These are phyloP conservation scores for Nettapus auritus DNA, from an alignment of 2,113 vertebrate genomes.

Conservation along the genomic window DNA sequence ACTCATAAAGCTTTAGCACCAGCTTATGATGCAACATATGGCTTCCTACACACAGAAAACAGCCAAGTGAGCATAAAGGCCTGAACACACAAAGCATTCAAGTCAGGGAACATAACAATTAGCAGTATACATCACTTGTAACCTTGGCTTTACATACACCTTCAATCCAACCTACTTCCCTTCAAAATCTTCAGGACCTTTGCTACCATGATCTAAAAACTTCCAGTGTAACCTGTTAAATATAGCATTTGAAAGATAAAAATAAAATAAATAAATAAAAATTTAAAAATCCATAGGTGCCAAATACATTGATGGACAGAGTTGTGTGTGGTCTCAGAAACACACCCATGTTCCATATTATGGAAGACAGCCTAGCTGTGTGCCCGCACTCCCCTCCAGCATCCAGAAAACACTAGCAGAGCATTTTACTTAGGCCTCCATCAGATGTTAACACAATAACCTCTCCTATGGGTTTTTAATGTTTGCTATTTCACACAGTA, in stretches of 20 bases:
- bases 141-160: not conserved
- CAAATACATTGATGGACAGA: rapidly evolving
- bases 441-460: not conserved
- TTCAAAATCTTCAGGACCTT: not conserved
- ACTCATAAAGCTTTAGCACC: not conserved
- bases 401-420: not conserved
- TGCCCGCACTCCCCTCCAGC: not conserved
- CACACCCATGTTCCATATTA: rapidly evolving
- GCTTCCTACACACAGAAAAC: not conserved
- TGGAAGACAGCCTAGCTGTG: rapidly evolving
- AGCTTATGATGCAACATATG: not conserved
- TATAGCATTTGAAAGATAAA: not conserved
- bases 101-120: not conserved
- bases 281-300: not conserved
- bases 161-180: not conserved
- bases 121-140: not conserved
- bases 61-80: not conserved
- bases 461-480: slow-evolving; percentile 38
- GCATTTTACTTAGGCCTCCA: not conserved
- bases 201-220: not conserved
- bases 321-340: not conserved
- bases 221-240: not conserved
- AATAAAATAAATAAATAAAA: no score
- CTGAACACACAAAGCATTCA: not conserved
- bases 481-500: slow-evolving; percentile 8